phyloP scores from a whole-genome alignment of 2,888 invertebrate species.

The Pedicia rivosa region DNA sequence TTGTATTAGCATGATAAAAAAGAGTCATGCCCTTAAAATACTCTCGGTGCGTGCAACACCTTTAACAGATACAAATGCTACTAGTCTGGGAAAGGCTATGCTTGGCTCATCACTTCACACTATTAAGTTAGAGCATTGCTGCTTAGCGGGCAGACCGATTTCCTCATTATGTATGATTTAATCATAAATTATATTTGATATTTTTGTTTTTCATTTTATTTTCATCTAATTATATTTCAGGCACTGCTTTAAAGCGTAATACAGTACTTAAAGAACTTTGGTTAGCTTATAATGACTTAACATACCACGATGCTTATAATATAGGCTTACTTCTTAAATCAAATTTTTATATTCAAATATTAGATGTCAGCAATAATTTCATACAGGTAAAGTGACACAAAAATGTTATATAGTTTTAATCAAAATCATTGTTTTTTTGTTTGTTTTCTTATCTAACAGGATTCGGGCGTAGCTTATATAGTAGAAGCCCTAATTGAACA shows the following conservation, averaged over 20 bases:
- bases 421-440: constrained; percentile 7
- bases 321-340: constrained; percentile 55
- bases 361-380: constrained; percentile 62
- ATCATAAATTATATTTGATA: not conserved
- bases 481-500: constrained; percentile 60
- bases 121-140: constrained; percentile 62
- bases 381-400: constrained; percentile 31
- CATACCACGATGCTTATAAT: constrained; percentile 58
- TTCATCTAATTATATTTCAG: too few species aligned
- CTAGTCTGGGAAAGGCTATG: constrained; percentile 55
- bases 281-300: constrained; percentile 65
- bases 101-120: constrained; percentile 53
- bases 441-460: constrained; percentile 27
- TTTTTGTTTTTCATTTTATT: too few species aligned
- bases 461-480: constrained; percentile 50
- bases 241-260: constrained; percentile 65
- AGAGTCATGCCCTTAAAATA: constrained; percentile 25
- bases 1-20: constrained; percentile 34
- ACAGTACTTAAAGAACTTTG: constrained; percentile 60
- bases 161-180: constrained; percentile 49
- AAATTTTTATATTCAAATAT: constrained; percentile 58
- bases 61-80: constrained; percentile 33
- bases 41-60: constrained; percentile 27
- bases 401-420: constrained; percentile 5
- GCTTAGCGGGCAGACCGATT: constrained; percentile 55